Base-by-base conservation (phyloP, 2,797 vertebrate genomes). In the Rhinella marina region DNA sequence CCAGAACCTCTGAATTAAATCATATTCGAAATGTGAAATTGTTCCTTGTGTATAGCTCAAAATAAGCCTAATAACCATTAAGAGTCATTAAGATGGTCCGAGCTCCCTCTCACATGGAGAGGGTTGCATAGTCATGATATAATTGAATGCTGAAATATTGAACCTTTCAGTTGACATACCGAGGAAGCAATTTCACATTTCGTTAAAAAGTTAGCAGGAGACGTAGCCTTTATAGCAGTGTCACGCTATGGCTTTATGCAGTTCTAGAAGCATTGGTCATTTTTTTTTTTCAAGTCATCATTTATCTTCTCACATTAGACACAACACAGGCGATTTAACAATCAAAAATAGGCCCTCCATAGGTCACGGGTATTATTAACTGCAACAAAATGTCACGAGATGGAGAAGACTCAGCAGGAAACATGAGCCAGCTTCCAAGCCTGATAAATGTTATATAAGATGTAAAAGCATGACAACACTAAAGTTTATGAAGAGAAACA, bases 331-430 rank as follows among this genome's bases (percentile, higher is more conserved):
- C 29, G 25, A 84, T 75, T 61, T 59, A 61, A 84, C 54, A 50
- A 84, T 75, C 29, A 50, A 61, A 21, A 56, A 82, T 64, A 77
- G 80, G 48, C 25, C 57, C 17, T 50, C 52, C 19, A 82, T 87
- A 87, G 86, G 86, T 87, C 80, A 82, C 5, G n/a, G 48, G 48
- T 77, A 87, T 87, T 82, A 87, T 87, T 87, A 87, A 87, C 41
- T 77, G 12, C 80, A 54, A n/a, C 57, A 41, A 87, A 85, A 88
- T 83, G 81, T 88, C 61, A 68, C 41, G 29, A 62, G 6, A 87
- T 64, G 32, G 52, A 61, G 86, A 81, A 61, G 48, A 17, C 56
- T 27, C 86, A 82, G 86, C 68, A 52, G 86, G 86, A 76, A 25
- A 62, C 56, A 32, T 62, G 54, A 48, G 48, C 41, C 56, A 32